Conservation (phyloP, 2,797 vertebrate species). For the Pseudochaenichthys georgianus region DNA sequence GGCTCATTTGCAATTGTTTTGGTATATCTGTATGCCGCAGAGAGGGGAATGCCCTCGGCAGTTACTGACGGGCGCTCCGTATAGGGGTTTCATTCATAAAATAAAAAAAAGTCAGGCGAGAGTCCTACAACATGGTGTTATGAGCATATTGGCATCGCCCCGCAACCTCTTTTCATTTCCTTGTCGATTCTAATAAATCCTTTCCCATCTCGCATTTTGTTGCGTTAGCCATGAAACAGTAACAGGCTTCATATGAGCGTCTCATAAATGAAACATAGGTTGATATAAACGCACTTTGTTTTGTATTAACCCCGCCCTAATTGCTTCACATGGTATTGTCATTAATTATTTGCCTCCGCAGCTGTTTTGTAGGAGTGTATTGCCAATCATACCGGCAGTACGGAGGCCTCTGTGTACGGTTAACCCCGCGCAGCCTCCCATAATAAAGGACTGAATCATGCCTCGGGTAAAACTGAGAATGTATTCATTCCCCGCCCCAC, state of each 20-base stretch:
- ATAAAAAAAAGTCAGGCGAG: conserved; percentile 50
- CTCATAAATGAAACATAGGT: conserved; percentile 76
- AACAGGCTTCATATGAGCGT: conserved; percentile 58
- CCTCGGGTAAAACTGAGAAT: conserved; percentile 37
- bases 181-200: conserved; percentile 53
- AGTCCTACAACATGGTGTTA: conserved; percentile 48
- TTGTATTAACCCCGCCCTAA: conserved; percentile 45
- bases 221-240: conserved; percentile 59
- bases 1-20: conserved; percentile 70
- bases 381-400: conserved; percentile 70
- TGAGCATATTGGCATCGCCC: conserved; percentile 43
- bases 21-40: conserved; percentile 54
- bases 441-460: conserved; percentile 60
- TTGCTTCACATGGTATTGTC: conserved; percentile 60
- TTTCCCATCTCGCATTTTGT: conserved; percentile 24
- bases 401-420: conserved; percentile 47
- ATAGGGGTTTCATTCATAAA: conserved; percentile 78
- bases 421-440: conserved; percentile 58
- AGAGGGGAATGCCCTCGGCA: conserved; percentile 61
- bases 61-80: conserved; percentile 67
- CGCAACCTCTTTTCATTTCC: conserved; percentile 53
- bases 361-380: conserved; percentile 56
- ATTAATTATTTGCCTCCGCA: conserved; percentile 73
- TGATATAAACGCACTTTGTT: conserved; percentile 65
- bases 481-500: background rate